Evolutionary conservation across 2,888 invertebrate species (phyloP), one percentile per base, ranked within the genome.

Genomic region (Macropis europaea): DNA sequence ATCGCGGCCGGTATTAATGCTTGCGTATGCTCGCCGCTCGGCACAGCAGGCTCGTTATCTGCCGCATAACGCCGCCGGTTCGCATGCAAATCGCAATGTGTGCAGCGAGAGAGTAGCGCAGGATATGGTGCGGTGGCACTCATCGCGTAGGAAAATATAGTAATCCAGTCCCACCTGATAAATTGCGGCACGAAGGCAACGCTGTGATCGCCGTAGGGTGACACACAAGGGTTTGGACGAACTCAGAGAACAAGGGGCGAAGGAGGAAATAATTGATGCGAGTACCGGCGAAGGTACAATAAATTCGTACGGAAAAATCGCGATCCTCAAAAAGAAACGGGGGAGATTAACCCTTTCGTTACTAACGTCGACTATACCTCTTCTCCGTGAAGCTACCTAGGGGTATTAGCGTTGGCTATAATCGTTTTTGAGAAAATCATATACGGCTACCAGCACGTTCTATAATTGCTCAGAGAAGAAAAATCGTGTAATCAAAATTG

Each of bases 51-150:
- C 81, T 79, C 81, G 79, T 79, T 79, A 79, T 79, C 79, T 79
- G 77, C 53, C 71, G 74, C 77, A 77, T 72, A 80, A 79, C 81
- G 78, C 69, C 70, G 79, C 50, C 73, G 56, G 73, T 70, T 77
- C 73, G 79, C 79, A 83, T 83, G 85, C 82, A 84, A 84, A 84
- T 83, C 82, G 82, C 72, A 62, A 79, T 68, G 76, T 66, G 67
- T 66, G 72, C 68, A 64, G 48, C 47, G 66, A 54, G 66, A 69
- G 76, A 70, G 61, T 63, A 50, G 61, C 48, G 57, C 48, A 22
- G 69, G 63, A 62, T 68, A 69, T 42, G 69, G 60, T 47, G 43
- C 64, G 54, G 77, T 74, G 63, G 76, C 67, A 73, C 76, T 72
- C 70, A 73, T 72, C 63, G 69, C 61, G 67, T 56, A 42, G 70